A percentile compares a stretch with the other conserved stretches of the same genome.
Conservation (phyloP, 2,797 vertebrate species). For the Notamacropus eugenii region DNA sequence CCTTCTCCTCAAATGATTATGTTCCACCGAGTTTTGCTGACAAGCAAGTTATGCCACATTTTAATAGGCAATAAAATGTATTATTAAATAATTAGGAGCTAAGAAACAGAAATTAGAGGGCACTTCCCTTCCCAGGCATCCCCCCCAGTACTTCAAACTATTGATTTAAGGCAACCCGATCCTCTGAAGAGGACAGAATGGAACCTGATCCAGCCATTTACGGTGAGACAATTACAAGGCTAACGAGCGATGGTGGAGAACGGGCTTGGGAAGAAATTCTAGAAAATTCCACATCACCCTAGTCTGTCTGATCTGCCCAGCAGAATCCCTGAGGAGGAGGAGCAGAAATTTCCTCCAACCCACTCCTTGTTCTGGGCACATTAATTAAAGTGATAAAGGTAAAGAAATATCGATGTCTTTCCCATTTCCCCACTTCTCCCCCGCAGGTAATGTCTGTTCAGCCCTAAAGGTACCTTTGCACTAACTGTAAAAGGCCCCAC, state of each 20-base stretch:
- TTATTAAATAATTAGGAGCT: slow-evolving; percentile 91
- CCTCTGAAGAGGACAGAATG: slow-evolving; percentile 84
- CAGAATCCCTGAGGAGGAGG: slow-evolving; percentile 84
- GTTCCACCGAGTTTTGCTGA: slow-evolving; percentile 88
- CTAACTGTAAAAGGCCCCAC: slow-evolving; percentile 94
- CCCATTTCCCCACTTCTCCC: slow-evolving; percentile 84
- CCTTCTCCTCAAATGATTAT: slow-evolving; percentile 84
- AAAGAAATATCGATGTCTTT: slow-evolving; percentile 94
- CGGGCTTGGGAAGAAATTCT: slow-evolving; percentile 86
- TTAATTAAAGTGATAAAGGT: slow-evolving; percentile 98
- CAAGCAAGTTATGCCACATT: slow-evolving; percentile 88
- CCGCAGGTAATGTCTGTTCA: slow-evolving; percentile 89
- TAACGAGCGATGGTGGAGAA: slow-evolving; percentile 88
- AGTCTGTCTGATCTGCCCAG: slow-evolving; percentile 85
- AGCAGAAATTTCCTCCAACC: slow-evolving; percentile 87
- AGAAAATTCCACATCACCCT: slow-evolving; percentile 88
- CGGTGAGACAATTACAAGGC: slow-evolving; percentile 88
- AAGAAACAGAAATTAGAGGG: slow-evolving; percentile 88
- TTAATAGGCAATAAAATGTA: slow-evolving; percentile 90
- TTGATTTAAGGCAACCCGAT: slow-evolving; percentile 85
- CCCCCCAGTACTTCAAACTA: slow-evolving; percentile 81
- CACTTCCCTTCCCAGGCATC: slow-evolving; percentile 84
- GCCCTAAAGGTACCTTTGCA: slow-evolving; percentile 89
- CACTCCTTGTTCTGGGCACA: slow-evolving; percentile 90
- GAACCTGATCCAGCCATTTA: slow-evolving; percentile 86